Evolutionary conservation across 2,888 invertebrate species (phyloP), one percentile per base, ranked within the genome.

Genomic region (Macaria notata): DNA sequence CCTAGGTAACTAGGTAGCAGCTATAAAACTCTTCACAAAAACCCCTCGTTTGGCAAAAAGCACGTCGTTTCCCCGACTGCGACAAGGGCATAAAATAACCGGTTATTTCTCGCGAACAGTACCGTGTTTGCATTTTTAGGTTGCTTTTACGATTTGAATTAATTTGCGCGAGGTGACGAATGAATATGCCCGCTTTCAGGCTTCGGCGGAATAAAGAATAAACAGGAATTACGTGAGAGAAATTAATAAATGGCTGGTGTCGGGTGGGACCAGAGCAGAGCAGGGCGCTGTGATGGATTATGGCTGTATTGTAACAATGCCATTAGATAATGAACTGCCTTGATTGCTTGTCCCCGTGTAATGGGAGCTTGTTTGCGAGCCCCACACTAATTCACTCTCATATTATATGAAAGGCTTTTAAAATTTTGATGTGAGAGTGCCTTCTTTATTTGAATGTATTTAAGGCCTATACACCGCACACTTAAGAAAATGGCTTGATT

Each of bases 61-160:
- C 19, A 19, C 0, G 9, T 9, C 1, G 1, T 19, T 19, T 19
- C 19, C 19, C 39, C 9, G 3, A 53, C 1, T 53, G 42, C 29
- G 57, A 58, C 49, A 53, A 30, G 33, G 57, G 31, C 5, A 19
- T 29, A 19, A 30, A 41, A 8, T 4, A 19, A 9, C 9, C 29
- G 9, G 31, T 39, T 38, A 46, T 41, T 47, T 53, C 19, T 31
- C 29, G 3, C 4, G 41, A 54, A 55, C 54, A 57, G 52, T 33
- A 49, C 59, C 59, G 50, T 51, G 54, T 59, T 59, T 59, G 59
- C 59, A 59, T 59, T 59, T 59, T 59, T 59, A 59, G 59, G 54
- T 51, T 59, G 54, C 59, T 55, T 59, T 59, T 55, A 59, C 59
- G 59, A 59, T 59, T 59, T 59, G 59, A 59, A 59, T 59, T 59